Conservation (phyloP, 2,888 invertebrate genomes). For the Norana najaformis region DNA sequence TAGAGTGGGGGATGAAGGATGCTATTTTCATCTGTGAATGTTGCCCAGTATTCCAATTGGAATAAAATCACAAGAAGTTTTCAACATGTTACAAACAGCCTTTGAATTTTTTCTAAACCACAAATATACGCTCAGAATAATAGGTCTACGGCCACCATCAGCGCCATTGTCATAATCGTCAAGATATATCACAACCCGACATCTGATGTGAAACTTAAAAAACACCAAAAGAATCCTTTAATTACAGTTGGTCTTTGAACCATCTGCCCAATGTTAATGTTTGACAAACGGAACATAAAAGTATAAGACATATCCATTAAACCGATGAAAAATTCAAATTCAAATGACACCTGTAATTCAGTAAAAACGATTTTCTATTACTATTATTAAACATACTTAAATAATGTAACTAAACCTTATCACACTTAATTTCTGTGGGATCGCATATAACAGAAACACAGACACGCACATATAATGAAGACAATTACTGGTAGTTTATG, state of each 20-base stretch:
- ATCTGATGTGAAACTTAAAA: neutral
- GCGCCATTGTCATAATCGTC: neutral
- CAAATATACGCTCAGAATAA: too few species aligned
- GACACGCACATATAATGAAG: neutral
- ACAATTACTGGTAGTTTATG: neutral
- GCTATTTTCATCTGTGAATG: neutral
- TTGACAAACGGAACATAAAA: neutral
- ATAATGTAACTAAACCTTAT: neutral
- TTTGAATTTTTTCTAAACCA: neutral
- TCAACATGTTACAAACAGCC: neutral
- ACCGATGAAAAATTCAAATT: neutral
- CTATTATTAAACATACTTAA: neutral
- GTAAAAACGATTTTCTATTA: neutral
- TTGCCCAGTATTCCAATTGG: neutral
- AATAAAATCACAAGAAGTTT: neutral
- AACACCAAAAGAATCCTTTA: neutral
- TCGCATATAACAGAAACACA: neutral
- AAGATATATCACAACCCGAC: neutral
- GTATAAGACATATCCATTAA: neutral
- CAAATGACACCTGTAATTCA: neutral
- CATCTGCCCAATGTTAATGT: neutral
- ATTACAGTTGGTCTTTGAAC: neutral
- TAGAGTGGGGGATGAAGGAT: neutral
- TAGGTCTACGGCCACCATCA: neutral
- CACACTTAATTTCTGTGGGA: neutral